phyloP scores from a whole-genome alignment of 1,140 invertebrate species.

The Aphelenchoides fujianensis region DNA sequence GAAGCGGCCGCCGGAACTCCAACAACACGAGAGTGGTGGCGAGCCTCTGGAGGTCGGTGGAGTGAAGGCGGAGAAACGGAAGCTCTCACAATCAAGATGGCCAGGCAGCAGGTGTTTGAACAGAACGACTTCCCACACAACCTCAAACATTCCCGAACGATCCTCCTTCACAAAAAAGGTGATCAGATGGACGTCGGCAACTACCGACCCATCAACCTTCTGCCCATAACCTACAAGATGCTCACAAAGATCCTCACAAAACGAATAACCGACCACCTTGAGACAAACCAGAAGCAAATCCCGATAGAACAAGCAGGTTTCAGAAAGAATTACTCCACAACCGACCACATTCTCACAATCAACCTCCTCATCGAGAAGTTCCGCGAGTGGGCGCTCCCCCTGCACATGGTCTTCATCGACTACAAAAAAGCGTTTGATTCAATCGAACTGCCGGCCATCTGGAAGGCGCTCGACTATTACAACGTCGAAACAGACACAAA shows the following conservation, averaged over 20 bases:
- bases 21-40: neutral
- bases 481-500: slow-evolving; percentile 18
- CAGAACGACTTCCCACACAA: slow-evolving; percentile 10
- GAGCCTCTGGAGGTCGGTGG: too few species aligned
- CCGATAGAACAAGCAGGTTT: slow-evolving; percentile 38
- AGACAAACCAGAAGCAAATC: slow-evolving; percentile 20
- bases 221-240: slow-evolving; percentile 34
- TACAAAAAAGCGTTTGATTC: slow-evolving; percentile 56
- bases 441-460: slow-evolving; percentile 33
- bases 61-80: too few species aligned
- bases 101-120: too few species aligned
- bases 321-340: slow-evolving; percentile 30
- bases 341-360: slow-evolving; percentile 33
- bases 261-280: slow-evolving; percentile 9
- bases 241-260: slow-evolving; percentile 22
- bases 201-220: slow-evolving; percentile 36
- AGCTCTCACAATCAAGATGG: too few species aligned
- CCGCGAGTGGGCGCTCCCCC: slow-evolving; percentile 42
- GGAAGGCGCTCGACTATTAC: slow-evolving; percentile 19
- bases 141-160: slow-evolving; percentile 22
- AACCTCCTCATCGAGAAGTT: slow-evolving; percentile 46
- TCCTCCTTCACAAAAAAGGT: slow-evolving; percentile 28
- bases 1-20: neutral
- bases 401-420: slow-evolving; percentile 52
- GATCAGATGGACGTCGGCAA: slow-evolving; percentile 21